These are phyloP conservation scores for Elymnias hypermnestra DNA, from an alignment of 1,140 invertebrate species.

Conservation along the genomic window DNA sequence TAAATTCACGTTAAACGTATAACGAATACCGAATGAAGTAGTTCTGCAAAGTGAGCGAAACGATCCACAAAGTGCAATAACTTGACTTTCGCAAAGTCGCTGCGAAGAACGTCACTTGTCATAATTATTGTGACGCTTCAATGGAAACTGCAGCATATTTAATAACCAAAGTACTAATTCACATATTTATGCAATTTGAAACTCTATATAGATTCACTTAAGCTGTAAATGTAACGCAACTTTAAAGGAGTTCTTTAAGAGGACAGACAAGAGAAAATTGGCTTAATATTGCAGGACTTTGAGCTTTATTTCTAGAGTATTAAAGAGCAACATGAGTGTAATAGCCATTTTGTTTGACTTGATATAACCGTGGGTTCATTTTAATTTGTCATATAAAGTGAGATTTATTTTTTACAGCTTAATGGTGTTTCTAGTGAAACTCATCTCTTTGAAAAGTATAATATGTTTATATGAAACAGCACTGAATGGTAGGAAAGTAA, in stretches of 20 bases:
- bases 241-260: constrained; percentile 5
- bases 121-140: constrained; percentile 21
- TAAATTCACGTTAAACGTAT: constrained; percentile 1
- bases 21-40: not conserved
- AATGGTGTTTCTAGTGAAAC: constrained; percentile 9
- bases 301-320: constrained; percentile 6
- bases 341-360: constrained; percentile 1
- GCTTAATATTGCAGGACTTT: not conserved
- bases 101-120: constrained; percentile 18
- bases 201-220: not conserved
- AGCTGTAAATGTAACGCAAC: not conserved
- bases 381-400: constrained; percentile 18
- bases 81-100: constrained; percentile 13
- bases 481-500: not conserved
- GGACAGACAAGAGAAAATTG: not conserved
- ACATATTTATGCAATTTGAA: not conserved
- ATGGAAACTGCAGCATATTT: constrained; percentile 31
- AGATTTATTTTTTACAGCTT: constrained; percentile 14
- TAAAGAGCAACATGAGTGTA: not conserved
- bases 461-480: not conserved
- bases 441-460: constrained; percentile 3
- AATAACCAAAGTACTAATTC: constrained; percentile 4
- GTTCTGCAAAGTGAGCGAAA: not conserved
- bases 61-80: constrained; percentile 8
- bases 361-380: constrained; percentile 7